These are phyloP conservation scores for Lepidonotus clava DNA, from an alignment of 2,888 invertebrate species.

Conservation along the genomic window DNA sequence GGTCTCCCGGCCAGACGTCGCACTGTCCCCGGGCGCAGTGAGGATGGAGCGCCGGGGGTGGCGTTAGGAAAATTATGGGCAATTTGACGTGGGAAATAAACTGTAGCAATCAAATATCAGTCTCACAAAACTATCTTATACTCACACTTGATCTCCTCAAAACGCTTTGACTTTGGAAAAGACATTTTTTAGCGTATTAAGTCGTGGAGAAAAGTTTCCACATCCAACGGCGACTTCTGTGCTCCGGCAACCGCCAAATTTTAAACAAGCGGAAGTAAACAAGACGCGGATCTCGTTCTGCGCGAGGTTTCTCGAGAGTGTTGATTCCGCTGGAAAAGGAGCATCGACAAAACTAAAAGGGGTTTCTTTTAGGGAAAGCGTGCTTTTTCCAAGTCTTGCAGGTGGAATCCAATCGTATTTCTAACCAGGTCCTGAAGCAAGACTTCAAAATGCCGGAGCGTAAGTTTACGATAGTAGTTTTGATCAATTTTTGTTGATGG, in stretches of 20 bases:
- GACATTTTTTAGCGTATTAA: slow-evolving; percentile 24
- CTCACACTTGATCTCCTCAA: slow-evolving; percentile 42
- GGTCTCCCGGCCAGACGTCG: background rate
- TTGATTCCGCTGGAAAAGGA: too few relatives aligned
- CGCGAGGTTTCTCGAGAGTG: too few relatives aligned
- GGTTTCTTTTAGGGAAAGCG: too few relatives aligned
- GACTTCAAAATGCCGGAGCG: slow-evolving; percentile 33
- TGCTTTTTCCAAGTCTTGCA: too few relatives aligned
- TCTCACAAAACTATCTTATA: background rate
- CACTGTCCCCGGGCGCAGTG: background rate
- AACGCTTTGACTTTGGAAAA: slow-evolving; percentile 38
- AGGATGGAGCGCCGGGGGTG: too few relatives aligned
- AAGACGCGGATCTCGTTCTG: background rate
- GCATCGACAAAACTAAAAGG: too few relatives aligned
- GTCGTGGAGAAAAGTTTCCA: too few relatives aligned
- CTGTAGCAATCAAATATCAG: background rate
- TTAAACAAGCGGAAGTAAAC: slow-evolving; percentile 44
- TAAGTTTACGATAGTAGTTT: background rate
- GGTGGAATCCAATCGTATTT: too few relatives aligned
- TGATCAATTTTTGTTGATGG: too few relatives aligned
- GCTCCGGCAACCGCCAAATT: slow-evolving; percentile 43
- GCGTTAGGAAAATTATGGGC: too few relatives aligned
- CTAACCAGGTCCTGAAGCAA: too few relatives aligned
- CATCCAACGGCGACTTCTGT: background rate
- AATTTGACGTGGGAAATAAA: background rate